Evolutionary conservation across 2,797 vertebrate genomes (phyloP).

Genomic region (Microchirus variegatus): DNA sequence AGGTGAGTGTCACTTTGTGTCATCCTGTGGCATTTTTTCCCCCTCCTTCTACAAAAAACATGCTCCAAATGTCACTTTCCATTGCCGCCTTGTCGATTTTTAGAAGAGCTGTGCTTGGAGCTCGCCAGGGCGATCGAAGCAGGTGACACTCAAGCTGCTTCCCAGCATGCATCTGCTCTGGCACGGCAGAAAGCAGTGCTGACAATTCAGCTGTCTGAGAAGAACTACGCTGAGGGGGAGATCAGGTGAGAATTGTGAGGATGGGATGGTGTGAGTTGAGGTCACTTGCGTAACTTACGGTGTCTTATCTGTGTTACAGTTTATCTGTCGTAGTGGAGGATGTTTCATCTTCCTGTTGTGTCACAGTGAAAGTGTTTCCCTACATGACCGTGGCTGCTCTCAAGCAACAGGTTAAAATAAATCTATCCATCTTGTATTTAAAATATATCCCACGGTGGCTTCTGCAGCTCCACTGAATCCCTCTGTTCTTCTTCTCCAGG

Average conservation of each 20-base stretch:
- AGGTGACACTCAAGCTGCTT: slow-evolving; percentile 82
- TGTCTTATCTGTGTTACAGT: slow-evolving; percentile 71
- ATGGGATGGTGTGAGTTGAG: neutral
- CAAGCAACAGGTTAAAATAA: slow-evolving; percentile 86
- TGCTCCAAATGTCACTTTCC: slow-evolving; percentile 6
- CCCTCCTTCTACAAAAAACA: neutral
- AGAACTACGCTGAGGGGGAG: slow-evolving; percentile 82
- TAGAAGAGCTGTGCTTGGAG: slow-evolving; percentile 86
- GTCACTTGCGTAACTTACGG: neutral
- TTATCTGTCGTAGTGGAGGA: slow-evolving; percentile 92
- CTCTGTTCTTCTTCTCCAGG: slow-evolving; percentile 67
- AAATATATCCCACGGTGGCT: neutral
- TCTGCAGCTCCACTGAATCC: neutral
- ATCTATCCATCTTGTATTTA: neutral
- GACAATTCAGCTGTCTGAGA: slow-evolving; percentile 79
- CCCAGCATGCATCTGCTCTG: slow-evolving; percentile 80
- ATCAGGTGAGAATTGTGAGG: slow-evolving; percentile 80
- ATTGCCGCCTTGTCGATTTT: neutral
- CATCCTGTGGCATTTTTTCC: too few species aligned
- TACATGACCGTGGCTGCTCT: slow-evolving; percentile 87
- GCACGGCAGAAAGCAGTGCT: slow-evolving; percentile 83
- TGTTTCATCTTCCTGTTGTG: slow-evolving; percentile 85
- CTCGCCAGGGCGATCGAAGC: slow-evolving; percentile 84
- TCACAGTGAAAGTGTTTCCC: slow-evolving; percentile 83
- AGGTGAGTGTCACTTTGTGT: slow-evolving; percentile 63